Conservation (phyloP, 2,797 vertebrate genomes). For the Pangasius djambal region DNA sequence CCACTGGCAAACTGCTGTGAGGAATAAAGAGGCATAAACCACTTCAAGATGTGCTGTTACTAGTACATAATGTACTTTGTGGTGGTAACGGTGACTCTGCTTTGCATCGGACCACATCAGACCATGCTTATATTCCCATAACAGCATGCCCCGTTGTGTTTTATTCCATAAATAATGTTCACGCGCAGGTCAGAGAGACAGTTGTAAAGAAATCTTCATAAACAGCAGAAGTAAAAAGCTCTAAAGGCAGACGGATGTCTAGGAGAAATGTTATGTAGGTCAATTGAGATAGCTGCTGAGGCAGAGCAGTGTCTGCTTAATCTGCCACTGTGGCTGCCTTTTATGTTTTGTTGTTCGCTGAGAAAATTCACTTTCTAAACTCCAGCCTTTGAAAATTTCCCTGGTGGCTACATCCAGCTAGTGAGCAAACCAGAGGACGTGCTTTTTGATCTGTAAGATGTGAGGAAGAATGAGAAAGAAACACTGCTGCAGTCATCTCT, state of each 20-base stretch:
- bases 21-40: background rate
- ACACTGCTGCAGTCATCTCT: constrained; percentile 14
- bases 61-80: background rate
- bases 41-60: background rate
- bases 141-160: too few relatives aligned
- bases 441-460: constrained; percentile 45
- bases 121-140: background rate
- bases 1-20: background rate
- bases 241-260: constrained; percentile 55
- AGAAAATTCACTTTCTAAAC: constrained; percentile 70
- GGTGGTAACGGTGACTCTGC: background rate
- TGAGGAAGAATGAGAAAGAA: constrained; percentile 28
- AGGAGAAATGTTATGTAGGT: constrained; percentile 75
- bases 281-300: constrained; percentile 75
- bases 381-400: constrained; percentile 67
- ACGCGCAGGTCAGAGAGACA: constrained; percentile 23
- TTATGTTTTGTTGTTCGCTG: constrained; percentile 72
- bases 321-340: constrained; percentile 76
- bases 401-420: constrained; percentile 58
- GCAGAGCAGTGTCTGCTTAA: constrained; percentile 74
- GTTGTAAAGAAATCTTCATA: constrained; percentile 36
- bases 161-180: background rate
- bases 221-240: constrained; percentile 19
- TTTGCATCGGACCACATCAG: background rate
- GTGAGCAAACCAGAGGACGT: constrained; percentile 46